Evolutionary conservation across 2,888 invertebrate species (phyloP), one percentile per base, ranked within the genome.

Genomic region (Protodeltote pygarga): DNA sequence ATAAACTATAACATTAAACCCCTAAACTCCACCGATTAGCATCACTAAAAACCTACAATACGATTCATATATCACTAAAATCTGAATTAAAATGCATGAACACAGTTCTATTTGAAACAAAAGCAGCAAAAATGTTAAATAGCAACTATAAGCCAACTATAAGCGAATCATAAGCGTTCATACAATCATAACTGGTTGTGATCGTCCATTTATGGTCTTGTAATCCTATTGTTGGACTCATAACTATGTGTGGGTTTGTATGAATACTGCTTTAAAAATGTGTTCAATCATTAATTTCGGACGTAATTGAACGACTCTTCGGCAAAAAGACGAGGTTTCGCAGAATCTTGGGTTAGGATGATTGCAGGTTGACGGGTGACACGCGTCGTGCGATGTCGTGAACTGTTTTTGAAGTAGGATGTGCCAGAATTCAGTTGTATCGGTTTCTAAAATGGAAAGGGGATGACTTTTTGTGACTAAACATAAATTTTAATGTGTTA

Each of bases 201-300:
- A 65, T 70, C 74, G 73, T 67, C 89, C 90, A 81, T 90, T 85
- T 89, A 90, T 81, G 89, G 91, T 72, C 57, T 77, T 83, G 88
- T 85, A 82, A 87, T 89, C 89, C 91, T 91, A 91, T 91, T 91
- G 90, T 91, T 75, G 66, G 75, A 66, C 63, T 70, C 73, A 52
- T 65, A 17, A 53, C 42, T 46, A 48, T 63, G 54, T 65, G 64
- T 64, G 68, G 62, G 65, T 60, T 64, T 68, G 59, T 66, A 72
- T 69, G 68, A 68, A 73, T 76, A 81, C 73, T 63, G 77, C 74
- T 71, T 78, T 79, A 81, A 83, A 86, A 85, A 76, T 88, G 87
- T 88, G 88, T 87, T 81, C 87, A 89, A 90, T 91, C 90, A 87
- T 91, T 91, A 91, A 91, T 90, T 89, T 90, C 71, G 78, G 74